Percentiles rank a stretch among this genome's conserved stretches.
phyloP scores from a whole-genome alignment of 2,888 invertebrate species.

The Sinodicranocentrus sp. region DNA sequence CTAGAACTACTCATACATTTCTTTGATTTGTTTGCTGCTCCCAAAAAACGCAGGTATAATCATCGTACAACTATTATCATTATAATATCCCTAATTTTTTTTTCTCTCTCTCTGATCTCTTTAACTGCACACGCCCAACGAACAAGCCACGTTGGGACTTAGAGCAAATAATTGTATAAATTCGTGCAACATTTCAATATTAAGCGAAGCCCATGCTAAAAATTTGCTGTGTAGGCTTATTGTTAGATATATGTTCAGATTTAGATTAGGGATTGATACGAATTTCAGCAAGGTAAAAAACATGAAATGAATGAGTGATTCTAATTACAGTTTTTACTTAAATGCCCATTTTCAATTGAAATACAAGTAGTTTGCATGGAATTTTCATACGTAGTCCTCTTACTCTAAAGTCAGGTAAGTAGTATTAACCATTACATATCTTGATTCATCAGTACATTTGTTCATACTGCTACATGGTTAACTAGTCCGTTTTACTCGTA shows the following conservation, averaged over 20 bases:
- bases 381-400: not conserved
- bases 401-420: not conserved
- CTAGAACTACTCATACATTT: not conserved
- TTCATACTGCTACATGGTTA: too few relatives aligned
- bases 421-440: too few relatives aligned
- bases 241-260: not conserved
- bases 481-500: not conserved
- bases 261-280: too few relatives aligned
- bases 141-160: not conserved
- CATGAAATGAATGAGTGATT: too few relatives aligned
- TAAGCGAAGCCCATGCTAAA: not conserved
- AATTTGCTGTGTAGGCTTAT: not conserved
- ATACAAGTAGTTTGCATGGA: not conserved
- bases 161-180: not conserved
- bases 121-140: not conserved
- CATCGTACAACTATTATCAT: not conserved
- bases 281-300: too few relatives aligned
- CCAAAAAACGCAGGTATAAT: not conserved
- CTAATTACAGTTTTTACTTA: too few relatives aligned
- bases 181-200: not conserved
- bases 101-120: not conserved
- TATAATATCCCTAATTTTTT: conserved; percentile 7
- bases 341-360: not conserved
- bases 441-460: too few relatives aligned
- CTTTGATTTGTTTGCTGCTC: not conserved